phyloP scores from a whole-genome alignment of 2,888 invertebrate genomes.

The Neuroscelio doddi region DNA sequence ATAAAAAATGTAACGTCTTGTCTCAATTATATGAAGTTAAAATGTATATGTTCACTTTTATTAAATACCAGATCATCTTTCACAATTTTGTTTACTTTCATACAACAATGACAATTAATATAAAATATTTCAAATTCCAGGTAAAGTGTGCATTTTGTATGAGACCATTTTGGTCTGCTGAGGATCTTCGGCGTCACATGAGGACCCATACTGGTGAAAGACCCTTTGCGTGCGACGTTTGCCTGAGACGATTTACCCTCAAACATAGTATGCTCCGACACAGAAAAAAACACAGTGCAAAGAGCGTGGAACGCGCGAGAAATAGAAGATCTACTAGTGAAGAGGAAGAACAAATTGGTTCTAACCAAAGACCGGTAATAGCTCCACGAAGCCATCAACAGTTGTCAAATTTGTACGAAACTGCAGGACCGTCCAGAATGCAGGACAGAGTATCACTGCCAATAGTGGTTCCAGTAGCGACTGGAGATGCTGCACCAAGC shows the following conservation, averaged over 20 bases:
- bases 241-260: slow-evolving; percentile 89
- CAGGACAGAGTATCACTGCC: slow-evolving; percentile 63
- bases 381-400: slow-evolving; percentile 62
- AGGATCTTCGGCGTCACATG: slow-evolving; percentile 94
- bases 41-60: too few relatives aligned
- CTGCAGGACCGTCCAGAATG: slow-evolving; percentile 50
- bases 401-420: slow-evolving; percentile 38
- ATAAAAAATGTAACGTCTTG: too few relatives aligned
- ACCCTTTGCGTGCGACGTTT: slow-evolving; percentile 93
- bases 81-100: too few relatives aligned
- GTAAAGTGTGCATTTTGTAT: slow-evolving; percentile 94
- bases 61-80: too few relatives aligned
- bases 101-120: neutral
- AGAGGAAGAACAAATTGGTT: slow-evolving; percentile 72
- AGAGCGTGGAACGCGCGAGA: slow-evolving; percentile 36
- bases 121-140: slow-evolving; percentile 64
- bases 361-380: slow-evolving; percentile 60
- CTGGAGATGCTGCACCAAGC: slow-evolving; percentile 66
- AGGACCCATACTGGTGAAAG: slow-evolving; percentile 93
- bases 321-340: slow-evolving; percentile 68
- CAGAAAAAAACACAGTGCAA: slow-evolving; percentile 83
- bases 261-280: slow-evolving; percentile 97
- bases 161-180: slow-evolving; percentile 95
- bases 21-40: too few relatives aligned
- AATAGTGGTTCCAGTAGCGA: slow-evolving; percentile 62